phyloP scores from a whole-genome alignment of 1,140 invertebrate species.

The roundworm (Caenorhabditis elegans) region DNA sequence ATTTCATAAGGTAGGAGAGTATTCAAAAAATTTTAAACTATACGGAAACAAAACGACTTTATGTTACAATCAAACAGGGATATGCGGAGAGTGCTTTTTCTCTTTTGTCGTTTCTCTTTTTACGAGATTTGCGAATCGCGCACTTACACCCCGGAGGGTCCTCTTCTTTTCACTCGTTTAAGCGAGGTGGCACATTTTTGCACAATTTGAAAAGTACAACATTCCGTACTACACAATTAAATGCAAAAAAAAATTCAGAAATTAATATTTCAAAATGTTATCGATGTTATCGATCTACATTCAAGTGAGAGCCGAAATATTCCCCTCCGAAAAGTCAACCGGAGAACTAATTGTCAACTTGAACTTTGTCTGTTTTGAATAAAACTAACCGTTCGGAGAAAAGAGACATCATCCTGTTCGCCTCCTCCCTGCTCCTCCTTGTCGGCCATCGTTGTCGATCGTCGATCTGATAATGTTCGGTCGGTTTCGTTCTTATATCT shows the following conservation, averaged over 20 bases:
- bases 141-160: background rate
- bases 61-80: slow-evolving; percentile 20
- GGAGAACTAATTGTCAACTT: too few species aligned
- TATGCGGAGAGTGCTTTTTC: background rate
- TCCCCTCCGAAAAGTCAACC: too few species aligned
- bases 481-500: slow-evolving; percentile 28
- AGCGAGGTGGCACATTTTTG: background rate
- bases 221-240: too few species aligned
- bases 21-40: too few species aligned
- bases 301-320: too few species aligned
- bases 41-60: background rate
- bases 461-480: background rate
- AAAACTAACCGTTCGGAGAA: slow-evolving; percentile 86
- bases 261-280: too few species aligned
- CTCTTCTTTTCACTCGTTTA: background rate
- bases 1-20: too few species aligned
- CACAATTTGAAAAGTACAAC: too few species aligned
- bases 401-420: slow-evolving; percentile 96
- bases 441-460: slow-evolving; percentile 54
- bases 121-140: slow-evolving; percentile 13
- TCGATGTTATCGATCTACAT: too few species aligned
- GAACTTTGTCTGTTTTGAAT: too few species aligned
- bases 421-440: slow-evolving; percentile 65
- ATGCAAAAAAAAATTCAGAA: background rate
- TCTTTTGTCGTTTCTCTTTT: slow-evolving; percentile 12